Evolutionary conservation across 2,797 vertebrate species (phyloP).

Genomic region (Pangasius krempfi): DNA sequence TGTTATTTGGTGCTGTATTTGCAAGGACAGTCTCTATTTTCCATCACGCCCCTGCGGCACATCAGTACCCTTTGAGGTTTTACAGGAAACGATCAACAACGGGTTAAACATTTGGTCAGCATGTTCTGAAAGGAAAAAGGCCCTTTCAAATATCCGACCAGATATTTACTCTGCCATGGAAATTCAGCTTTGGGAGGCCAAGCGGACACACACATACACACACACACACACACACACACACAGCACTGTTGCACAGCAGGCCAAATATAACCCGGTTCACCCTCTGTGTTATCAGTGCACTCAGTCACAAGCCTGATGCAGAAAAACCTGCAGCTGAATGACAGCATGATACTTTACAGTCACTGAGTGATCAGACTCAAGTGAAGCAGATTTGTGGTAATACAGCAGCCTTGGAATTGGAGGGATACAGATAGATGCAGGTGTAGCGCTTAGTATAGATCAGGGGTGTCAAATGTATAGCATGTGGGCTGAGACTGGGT

Average conservation of each 20-base stretch:
- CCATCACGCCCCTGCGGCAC: background rate
- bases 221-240: constrained; percentile 14
- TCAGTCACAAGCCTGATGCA: constrained; percentile 4
- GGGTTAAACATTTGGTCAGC: constrained; percentile 17
- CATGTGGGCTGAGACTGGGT: background rate
- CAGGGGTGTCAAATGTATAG: background rate
- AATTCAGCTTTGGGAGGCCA: constrained; percentile 26
- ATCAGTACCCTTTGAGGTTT: background rate
- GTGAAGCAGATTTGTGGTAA: background rate
- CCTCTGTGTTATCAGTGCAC: constrained; percentile 16
- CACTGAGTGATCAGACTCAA: background rate
- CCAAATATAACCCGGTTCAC: constrained; percentile 18
- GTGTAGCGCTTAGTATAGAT: background rate
- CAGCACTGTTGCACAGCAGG: constrained; percentile 13
- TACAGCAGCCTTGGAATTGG: background rate
- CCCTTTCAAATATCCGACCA: constrained; percentile 39
- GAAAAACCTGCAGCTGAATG: background rate
- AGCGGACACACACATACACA: background rate
- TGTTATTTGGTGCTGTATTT: background rate
- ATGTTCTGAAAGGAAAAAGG: constrained; percentile 35
- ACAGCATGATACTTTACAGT: background rate
- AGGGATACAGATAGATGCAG: background rate
- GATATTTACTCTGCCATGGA: constrained; percentile 45
- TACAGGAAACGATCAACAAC: constrained; percentile 16
- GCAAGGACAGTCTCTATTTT: background rate